A percentile compares a stretch with the other conserved stretches of the same genome.
Conservation (phyloP, 1,140 invertebrate species). For the Eumaeus atala region DNA sequence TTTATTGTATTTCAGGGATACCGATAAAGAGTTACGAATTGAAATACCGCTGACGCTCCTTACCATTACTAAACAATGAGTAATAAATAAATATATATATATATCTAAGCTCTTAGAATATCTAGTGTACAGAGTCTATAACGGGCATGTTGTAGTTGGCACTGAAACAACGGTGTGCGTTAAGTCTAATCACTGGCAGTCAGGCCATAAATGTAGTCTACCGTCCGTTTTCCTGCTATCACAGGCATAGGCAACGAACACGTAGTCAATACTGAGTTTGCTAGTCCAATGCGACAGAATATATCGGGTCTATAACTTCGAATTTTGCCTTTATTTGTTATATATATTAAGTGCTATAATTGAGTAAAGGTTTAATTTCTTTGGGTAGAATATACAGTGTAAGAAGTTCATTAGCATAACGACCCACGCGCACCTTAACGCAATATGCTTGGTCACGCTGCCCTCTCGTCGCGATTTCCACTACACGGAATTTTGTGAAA, state of each 20-base stretch:
- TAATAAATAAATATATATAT: no score
- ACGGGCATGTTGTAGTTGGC: conserved; percentile 32
- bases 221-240: conserved; percentile 69
- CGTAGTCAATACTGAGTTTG: conserved; percentile 37
- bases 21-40: no score
- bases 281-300: no score
- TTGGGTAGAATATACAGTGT: conserved; percentile 23
- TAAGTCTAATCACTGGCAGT: conserved; percentile 55
- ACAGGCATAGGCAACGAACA: conserved; percentile 56
- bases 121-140: no score
- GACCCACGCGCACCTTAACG: conserved; percentile 65
- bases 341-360: conserved; percentile 15
- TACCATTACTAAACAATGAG: conserved; percentile 29
- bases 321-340: no score
- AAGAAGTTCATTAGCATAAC: conserved; percentile 63
- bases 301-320: no score
- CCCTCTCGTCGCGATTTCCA: conserved; percentile 64
- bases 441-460: conserved; percentile 70
- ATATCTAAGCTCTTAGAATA: no score
- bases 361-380: conserved; percentile 21
- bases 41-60: no score
- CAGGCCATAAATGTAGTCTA: conserved; percentile 70
- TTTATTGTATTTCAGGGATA: no score
- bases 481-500: conserved; percentile 45
- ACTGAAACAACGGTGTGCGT: conserved; percentile 44